These are phyloP conservation scores for Arnoldichthys spilopterus DNA, from an alignment of 2,797 vertebrate species.

Conservation along the genomic window DNA sequence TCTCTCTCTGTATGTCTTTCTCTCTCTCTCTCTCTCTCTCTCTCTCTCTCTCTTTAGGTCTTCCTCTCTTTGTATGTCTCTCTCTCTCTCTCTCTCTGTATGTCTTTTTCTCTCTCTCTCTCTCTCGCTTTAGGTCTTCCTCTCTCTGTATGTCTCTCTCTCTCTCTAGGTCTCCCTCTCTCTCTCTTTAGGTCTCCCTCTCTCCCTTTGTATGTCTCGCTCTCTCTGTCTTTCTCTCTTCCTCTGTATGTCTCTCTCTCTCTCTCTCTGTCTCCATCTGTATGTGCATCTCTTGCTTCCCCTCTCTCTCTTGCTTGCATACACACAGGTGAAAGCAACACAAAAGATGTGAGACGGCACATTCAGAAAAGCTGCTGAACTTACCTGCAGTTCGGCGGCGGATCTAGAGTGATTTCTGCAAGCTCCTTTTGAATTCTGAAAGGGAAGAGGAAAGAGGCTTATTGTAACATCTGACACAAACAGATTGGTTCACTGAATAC, in stretches of 20 bases:
- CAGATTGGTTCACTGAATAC: neutral
- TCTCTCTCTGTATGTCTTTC: no score
- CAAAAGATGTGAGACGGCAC: neutral
- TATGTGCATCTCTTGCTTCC: neutral
- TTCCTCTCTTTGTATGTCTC: no score
- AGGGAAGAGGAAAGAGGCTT: conserved; percentile 57
- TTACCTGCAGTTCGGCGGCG: conserved; percentile 99
- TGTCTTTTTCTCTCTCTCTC: neutral
- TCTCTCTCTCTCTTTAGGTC: neutral
- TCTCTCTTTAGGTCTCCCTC: neutral
- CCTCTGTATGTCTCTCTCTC: neutral
- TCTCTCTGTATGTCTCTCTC: neutral
- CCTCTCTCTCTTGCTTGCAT: neutral
- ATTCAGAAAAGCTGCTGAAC: conserved; percentile 58
- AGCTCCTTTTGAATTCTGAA: conserved; percentile 98
- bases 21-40: neutral
- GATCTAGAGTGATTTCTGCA: conserved; percentile 98
- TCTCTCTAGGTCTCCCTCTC: neutral
- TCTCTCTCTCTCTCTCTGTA: no score
- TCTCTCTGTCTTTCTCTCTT: neutral
- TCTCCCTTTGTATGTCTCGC: no score
- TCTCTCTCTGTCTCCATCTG: neutral
- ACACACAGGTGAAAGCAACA: neutral
- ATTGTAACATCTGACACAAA: neutral
- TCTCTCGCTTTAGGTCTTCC: neutral